Conservation (phyloP, 2,797 vertebrate genomes). For the Simalia tracyae region DNA sequence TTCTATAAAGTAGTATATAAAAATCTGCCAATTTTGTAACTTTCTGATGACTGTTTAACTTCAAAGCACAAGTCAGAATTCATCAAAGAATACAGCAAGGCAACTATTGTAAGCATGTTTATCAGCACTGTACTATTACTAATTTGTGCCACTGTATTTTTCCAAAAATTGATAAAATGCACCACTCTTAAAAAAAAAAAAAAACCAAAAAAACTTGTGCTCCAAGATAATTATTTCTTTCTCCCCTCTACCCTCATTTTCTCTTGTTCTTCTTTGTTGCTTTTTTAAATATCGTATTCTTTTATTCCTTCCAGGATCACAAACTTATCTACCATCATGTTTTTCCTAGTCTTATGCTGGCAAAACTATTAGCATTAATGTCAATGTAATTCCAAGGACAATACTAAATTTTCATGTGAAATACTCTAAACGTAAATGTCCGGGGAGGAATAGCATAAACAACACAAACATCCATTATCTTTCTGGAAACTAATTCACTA, state of each 20-base stretch:
- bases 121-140: neutral
- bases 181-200: neutral
- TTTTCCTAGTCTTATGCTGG: neutral
- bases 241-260: no score
- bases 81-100: neutral
- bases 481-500: neutral
- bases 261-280: neutral
- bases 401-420: neutral
- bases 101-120: neutral
- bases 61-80: neutral
- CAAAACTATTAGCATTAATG: neutral
- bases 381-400: neutral
- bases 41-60: neutral
- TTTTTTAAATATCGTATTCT: neutral
- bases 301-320: neutral
- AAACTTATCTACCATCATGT: neutral
- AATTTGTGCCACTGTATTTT: neutral
- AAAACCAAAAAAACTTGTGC: neutral
- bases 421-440: neutral
- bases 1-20: neutral
- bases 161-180: neutral
- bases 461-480: neutral
- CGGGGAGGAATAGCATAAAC: constrained; percentile 40
- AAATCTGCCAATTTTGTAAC: neutral
- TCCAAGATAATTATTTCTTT: neutral